Base-by-base conservation (phyloP, 2,888 invertebrate species). In the Leptogaster cylindrica region DNA sequence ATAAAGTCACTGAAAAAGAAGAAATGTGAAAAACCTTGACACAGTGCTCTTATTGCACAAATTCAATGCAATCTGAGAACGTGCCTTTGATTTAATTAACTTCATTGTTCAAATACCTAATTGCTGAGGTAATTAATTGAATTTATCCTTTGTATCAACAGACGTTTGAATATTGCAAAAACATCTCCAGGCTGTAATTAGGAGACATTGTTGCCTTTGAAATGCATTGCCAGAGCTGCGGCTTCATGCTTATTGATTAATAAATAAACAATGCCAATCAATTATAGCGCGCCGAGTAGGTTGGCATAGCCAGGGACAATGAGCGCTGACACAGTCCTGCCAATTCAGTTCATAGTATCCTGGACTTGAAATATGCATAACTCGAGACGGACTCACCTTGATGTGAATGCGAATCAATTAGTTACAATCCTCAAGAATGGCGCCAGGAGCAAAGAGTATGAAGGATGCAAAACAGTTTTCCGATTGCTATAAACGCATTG, bases 201-300 rank as follows among this genome's bases (percentile, higher is more conserved):
- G 55, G 31, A 12, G 16, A 39, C 55, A 39, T 33, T 52, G 18
- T 52, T 31, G n/a, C 16, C 44, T 10, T 31, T 20, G 16, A n/a
- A n/a, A n/a, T n/a, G n/a, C n/a, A n/a, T n/a, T n/a, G 31, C 20
- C 36, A 23, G 55, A 31, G 36, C 18, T 55, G 55, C 27, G 25
- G n/a, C 25, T 14, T 36, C 25, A 39, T 23, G 55, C 23, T 55
- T 14, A 39, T 55, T 55, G 12, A 25, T 48, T 46, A 55, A 39
- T 55, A 55, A 55, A 55, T 55, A 55, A 36, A 55, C 36, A 55
- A 39, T 55, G 23, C 55, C 55, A 55, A 55, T 36, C 55, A 55
- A 55, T 55, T 36, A 23, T 14, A 39, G 39, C 39, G 14, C 2
- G 3, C 18, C 18, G 23, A 23, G 23, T 33, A 23, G 18, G 55